Evolutionary conservation across 2,888 invertebrate species (phyloP), one percentile per base, ranked within the genome.

Genomic region (Drosophila mercatorum): DNA sequence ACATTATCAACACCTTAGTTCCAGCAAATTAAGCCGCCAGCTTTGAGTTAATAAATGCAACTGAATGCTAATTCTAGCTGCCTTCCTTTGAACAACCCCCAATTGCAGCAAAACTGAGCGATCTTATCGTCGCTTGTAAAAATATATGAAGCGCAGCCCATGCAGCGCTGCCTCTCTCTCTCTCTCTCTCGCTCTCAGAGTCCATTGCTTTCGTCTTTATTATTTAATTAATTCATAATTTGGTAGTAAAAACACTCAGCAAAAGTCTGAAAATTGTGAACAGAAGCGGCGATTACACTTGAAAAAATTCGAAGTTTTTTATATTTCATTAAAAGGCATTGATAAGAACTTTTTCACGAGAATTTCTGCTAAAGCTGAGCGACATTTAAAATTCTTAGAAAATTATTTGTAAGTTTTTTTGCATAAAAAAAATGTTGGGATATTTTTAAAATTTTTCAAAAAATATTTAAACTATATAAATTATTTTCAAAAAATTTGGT

Each of bases 1-100:
- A 72, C 81, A 87, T 87, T 88, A 89, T 87, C 88, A 89, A 87
- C 86, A 87, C 90, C 86, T 86, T 88, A 80, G 88, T 88, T 88
- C 76, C 89, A 88, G 88, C 85, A 85, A 87, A 89, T 85, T 85
- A 89, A 87, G 88, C 82, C 70, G 62, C 62, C 68, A 71, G 69
- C 71, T 73, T 64, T 49, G 34, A 78, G 69, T 74, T 84, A 83
- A 83, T 88, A 85, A 85, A 79, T 77, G 73, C 73, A 77, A 70
- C 78, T 62, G 68, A 73, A 80, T 69, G 69, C 63, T 77, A 78
- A 78, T 78, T 67, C 44, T 38, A 2, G 26, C 26, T 40, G 53
- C 4, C 26, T 8, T 22, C 14, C 31, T 12, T 40, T 51, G 71
- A 82, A 44, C 58, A 65, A 70, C 76, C 76, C 74, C 34, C n/a